Conservation (phyloP, 2,113 vertebrate genomes). For the Scortum barcoo region DNA sequence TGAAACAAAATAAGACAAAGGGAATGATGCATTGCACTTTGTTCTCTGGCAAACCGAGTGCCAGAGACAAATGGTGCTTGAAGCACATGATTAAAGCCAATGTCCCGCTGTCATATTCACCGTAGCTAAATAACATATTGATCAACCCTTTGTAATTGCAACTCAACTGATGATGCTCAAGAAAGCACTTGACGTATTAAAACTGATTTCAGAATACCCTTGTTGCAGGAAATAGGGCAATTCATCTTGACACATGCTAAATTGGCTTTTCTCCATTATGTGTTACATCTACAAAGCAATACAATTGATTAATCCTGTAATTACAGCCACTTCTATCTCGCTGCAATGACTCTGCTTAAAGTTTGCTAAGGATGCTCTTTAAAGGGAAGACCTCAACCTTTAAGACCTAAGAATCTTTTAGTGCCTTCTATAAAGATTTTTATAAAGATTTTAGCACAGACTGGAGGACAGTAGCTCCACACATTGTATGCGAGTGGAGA, state of each 20-base stretch:
- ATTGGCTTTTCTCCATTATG: slow-evolving; percentile 65
- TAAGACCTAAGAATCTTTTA: slow-evolving; percentile 41
- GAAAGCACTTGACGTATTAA: slow-evolving; percentile 39
- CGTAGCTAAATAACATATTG: slow-evolving; percentile 33
- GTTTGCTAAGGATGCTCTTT: slow-evolving; percentile 40
- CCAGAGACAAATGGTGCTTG: slow-evolving; percentile 23
- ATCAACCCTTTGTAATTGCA: slow-evolving; percentile 41
- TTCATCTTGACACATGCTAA: slow-evolving; percentile 74
- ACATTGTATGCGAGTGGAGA: not conserved
- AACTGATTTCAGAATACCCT: slow-evolving; percentile 54
- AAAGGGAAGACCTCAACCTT: slow-evolving; percentile 45
- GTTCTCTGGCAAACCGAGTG: not conserved
- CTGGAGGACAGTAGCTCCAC: not conserved
- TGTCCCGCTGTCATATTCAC: slow-evolving; percentile 55
- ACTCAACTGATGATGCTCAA: slow-evolving; percentile 39
- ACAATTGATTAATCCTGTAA: slow-evolving; percentile 76
- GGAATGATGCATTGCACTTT: not conserved
- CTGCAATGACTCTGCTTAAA: slow-evolving; percentile 43
- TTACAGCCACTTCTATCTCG: slow-evolving; percentile 62
- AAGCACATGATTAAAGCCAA: slow-evolving; percentile 45
- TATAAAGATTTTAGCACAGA: slow-evolving; percentile 29
- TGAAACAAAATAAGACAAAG: slow-evolving; percentile 7
- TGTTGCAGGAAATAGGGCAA: slow-evolving; percentile 55
- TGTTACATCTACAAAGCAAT: slow-evolving; percentile 67
- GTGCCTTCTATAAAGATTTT: slow-evolving; percentile 25